phyloP scores from a whole-genome alignment of 1,140 invertebrate genomes.

The Drosophila asahinai region DNA sequence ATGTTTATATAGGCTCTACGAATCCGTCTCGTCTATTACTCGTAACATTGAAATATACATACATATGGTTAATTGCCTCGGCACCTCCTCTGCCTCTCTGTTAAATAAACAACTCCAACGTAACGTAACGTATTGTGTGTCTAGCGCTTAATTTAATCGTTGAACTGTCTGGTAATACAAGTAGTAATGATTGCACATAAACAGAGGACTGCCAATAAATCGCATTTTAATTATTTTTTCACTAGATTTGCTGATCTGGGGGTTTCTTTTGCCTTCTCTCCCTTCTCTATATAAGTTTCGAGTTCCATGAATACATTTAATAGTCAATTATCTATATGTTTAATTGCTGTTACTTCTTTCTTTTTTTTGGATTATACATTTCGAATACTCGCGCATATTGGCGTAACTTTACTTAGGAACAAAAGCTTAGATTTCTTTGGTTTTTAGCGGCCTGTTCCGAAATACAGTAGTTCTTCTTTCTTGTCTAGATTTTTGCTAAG shows the following conservation, averaged over 20 bases:
- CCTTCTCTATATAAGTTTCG: slow-evolving; percentile 27
- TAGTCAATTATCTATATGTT: slow-evolving; percentile 33
- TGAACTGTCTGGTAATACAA: slow-evolving; percentile 58
- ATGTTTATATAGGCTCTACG: slow-evolving; percentile 52
- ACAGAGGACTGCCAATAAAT: slow-evolving; percentile 30
- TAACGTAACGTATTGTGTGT: slow-evolving; percentile 59
- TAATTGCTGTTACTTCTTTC: slow-evolving; percentile 26
- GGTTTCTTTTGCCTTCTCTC: slow-evolving; percentile 7
- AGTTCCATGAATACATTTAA: slow-evolving; percentile 46
- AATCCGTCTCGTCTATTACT: slow-evolving; percentile 45
- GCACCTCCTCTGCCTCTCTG: slow-evolving; percentile 11
- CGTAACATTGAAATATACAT: slow-evolving; percentile 79
- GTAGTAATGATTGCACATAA: slow-evolving; percentile 36
- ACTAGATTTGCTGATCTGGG: slow-evolving; percentile 20
- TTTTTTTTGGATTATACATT: slow-evolving; percentile 72
- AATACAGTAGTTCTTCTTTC: slow-evolving; percentile 32
- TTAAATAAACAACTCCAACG: slow-evolving; percentile 50
- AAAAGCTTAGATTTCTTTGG: slow-evolving; percentile 68
- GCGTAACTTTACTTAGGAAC: slow-evolving; percentile 69
- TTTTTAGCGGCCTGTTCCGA: slow-evolving; percentile 44
- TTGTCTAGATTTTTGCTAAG: slow-evolving; percentile 52
- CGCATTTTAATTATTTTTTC: slow-evolving; percentile 48
- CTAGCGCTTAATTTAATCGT: slow-evolving; percentile 82
- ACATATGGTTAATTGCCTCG: slow-evolving; percentile 44
- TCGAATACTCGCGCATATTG: slow-evolving; percentile 60